phyloP scores from a whole-genome alignment of 2,797 vertebrate genomes.

The Coranthus polyacanthus region DNA sequence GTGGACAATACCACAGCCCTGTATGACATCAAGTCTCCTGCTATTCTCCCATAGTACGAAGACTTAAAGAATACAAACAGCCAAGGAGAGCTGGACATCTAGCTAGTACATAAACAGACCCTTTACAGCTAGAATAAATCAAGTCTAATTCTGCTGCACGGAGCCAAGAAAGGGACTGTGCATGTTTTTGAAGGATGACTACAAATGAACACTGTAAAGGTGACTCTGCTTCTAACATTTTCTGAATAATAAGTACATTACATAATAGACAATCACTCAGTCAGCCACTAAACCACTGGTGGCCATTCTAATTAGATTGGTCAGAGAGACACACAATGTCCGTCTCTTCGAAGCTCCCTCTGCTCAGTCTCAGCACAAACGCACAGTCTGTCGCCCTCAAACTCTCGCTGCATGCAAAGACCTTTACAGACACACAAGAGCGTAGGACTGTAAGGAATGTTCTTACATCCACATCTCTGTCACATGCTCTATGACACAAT shows the following conservation, averaged over 20 bases:
- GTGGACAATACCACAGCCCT: too few species aligned
- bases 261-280: constrained; percentile 38
- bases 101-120: constrained; percentile 7
- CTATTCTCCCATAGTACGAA: too few species aligned
- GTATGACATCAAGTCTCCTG: too few species aligned
- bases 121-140: constrained; percentile 21
- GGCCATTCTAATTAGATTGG: constrained; percentile 62
- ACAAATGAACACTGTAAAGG: constrained; percentile 6
- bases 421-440: constrained; percentile 40
- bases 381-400: constrained; percentile 12
- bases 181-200: not conserved
- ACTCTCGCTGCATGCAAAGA: constrained; percentile 53
- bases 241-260: constrained; percentile 33
- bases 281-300: constrained; percentile 41
- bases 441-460: constrained; percentile 66
- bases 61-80: too few species aligned
- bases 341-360: constrained; percentile 33
- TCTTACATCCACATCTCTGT: constrained; percentile 42
- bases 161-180: not conserved
- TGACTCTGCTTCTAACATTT: constrained; percentile 38
- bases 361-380: not conserved
- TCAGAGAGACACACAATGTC: constrained; percentile 51
- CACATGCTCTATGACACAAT: constrained; percentile 64
- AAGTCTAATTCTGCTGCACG: not conserved
- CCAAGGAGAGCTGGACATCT: too few species aligned